Conservation (phyloP, 1,140 invertebrate species). For the Formica selysi region DNA sequence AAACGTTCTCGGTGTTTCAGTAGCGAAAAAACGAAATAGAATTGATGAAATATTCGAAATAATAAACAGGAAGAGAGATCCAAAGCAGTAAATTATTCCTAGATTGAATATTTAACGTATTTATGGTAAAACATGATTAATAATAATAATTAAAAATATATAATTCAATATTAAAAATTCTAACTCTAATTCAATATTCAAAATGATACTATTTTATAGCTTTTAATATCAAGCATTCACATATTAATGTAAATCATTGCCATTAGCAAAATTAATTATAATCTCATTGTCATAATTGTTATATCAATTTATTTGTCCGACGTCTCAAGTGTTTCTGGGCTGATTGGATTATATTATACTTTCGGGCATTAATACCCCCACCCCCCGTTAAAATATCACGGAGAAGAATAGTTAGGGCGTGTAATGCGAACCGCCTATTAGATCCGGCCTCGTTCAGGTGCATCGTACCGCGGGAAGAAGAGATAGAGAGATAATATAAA, state of each 20-base stretch:
- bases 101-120: too few relatives aligned
- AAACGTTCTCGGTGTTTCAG: neutral
- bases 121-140: neutral
- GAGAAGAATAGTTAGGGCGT: conserved; percentile 36
- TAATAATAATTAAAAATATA: conserved; percentile 6
- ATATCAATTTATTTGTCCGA: neutral
- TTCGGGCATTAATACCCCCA: neutral
- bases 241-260: neutral
- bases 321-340: neutral
- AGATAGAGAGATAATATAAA: conserved; percentile 55
- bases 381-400: neutral
- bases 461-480: neutral
- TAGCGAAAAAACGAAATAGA: neutral
- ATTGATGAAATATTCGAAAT: neutral
- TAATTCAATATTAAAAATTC: neutral
- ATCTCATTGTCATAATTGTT: neutral
- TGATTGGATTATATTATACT: conserved; percentile 38
- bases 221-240: neutral
- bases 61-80: neutral
- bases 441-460: conserved; percentile 16
- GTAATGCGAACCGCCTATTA: conserved; percentile 38
- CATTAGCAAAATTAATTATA: neutral
- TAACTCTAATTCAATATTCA: neutral
- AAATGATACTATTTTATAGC: too few relatives aligned
- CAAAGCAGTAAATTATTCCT: neutral